Percentiles rank a stretch among this genome's conserved stretches.
These are phyloP conservation scores for Heterocephalus glaber DNA, from an alignment of 2,113 vertebrate genomes.

Conservation along the genomic window DNA sequence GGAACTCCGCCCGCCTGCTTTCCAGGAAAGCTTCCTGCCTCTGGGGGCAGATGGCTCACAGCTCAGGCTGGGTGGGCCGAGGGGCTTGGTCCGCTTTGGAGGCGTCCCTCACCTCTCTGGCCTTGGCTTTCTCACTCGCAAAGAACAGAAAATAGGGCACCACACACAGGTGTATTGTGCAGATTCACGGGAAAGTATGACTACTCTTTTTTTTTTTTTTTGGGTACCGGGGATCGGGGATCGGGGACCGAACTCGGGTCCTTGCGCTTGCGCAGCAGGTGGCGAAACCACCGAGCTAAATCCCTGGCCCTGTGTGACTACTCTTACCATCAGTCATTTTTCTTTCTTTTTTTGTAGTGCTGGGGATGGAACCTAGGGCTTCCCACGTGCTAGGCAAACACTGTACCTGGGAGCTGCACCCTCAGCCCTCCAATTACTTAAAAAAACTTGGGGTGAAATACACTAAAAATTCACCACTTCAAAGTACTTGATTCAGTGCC, in stretches of 20 bases:
- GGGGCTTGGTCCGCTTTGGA: neutral
- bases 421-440: neutral
- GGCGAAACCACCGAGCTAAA: too few species aligned
- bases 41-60: neutral
- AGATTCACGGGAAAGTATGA: neutral
- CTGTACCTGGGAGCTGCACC: neutral
- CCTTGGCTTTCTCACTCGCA: neutral
- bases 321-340: neutral
- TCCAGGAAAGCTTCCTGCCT: conserved; percentile 74
- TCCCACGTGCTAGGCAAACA: neutral
- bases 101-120: neutral
- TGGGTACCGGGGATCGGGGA: too few species aligned
- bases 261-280: too few species aligned
- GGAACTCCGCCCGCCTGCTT: conserved; percentile 62
- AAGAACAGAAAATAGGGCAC: neutral
- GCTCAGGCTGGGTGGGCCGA: neutral
- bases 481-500: neutral
- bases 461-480: neutral
- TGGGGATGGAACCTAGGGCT: neutral
- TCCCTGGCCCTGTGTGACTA: too few species aligned
- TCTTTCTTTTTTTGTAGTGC: neutral
- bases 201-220: too few species aligned
- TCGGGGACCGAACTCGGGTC: too few species aligned
- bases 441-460: neutral
- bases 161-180: accelerated